Evolutionary conservation across 2,113 vertebrate genomes (phyloP).

Genomic region (Oryzias melastigma): DNA sequence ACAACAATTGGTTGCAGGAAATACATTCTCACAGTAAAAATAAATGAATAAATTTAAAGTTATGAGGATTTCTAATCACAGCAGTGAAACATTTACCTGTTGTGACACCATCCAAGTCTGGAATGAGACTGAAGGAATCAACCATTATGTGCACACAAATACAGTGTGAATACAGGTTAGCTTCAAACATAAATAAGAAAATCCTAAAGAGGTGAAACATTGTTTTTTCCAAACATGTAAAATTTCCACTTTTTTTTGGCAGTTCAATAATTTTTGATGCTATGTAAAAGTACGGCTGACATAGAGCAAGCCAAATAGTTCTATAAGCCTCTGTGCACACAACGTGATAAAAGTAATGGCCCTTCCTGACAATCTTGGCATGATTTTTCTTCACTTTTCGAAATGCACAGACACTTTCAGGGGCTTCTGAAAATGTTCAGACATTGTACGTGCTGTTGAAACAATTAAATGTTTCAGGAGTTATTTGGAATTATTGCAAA

Average conservation of each 20-base stretch:
- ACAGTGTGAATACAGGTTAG: neutral
- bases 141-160: constrained; percentile 21
- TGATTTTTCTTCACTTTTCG: constrained; percentile 22
- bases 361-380: constrained; percentile 52
- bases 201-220: constrained; percentile 2
- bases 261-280: neutral
- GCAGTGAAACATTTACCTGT: constrained; percentile 28
- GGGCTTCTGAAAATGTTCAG: constrained; percentile 12
- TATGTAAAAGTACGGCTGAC: constrained; percentile 9
- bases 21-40: constrained; percentile 24
- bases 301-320: constrained; percentile 2
- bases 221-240: neutral
- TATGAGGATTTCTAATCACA: constrained; percentile 33
- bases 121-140: constrained; percentile 71
- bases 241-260: neutral
- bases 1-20: constrained; percentile 18
- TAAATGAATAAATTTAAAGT: constrained; percentile 17
- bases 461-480: neutral
- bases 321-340: constrained; percentile 24
- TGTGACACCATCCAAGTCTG: constrained; percentile 50
- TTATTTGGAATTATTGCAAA: neutral
- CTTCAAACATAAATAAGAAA: constrained; percentile 19
- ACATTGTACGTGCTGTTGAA: neutral
- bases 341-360: constrained; percentile 43
- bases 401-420: neutral